Evolutionary conservation across 2,797 vertebrate species (phyloP).

Genomic region (Orestias chungarensis): DNA sequence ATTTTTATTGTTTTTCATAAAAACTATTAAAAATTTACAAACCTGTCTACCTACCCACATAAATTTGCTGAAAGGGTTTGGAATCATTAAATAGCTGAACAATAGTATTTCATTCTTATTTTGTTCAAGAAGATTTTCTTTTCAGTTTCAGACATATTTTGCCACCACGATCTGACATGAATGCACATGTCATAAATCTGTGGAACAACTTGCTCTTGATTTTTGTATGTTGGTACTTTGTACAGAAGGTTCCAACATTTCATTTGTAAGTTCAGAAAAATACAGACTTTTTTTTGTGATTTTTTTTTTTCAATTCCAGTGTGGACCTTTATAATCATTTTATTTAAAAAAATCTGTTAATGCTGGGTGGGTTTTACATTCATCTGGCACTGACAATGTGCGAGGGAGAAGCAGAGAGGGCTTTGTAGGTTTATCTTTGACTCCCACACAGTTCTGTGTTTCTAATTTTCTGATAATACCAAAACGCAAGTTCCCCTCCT

Average conservation of each 20-base stretch:
- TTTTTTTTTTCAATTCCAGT: slow-evolving; percentile 37
- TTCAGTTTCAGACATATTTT: slow-evolving; percentile 57
- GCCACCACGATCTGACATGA: slow-evolving; percentile 33
- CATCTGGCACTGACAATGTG: slow-evolving; percentile 74
- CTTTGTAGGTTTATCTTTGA: slow-evolving; percentile 78
- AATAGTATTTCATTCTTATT: slow-evolving; percentile 21
- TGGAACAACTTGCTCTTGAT: slow-evolving; percentile 35
- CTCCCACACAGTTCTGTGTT: slow-evolving; percentile 76
- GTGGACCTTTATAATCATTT: slow-evolving; percentile 54
- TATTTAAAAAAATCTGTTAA: slow-evolving; percentile 72
- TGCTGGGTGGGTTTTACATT: slow-evolving; percentile 74
- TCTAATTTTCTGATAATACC: slow-evolving; percentile 86
- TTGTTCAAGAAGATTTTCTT: slow-evolving; percentile 39
- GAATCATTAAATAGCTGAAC: slow-evolving; percentile 24
- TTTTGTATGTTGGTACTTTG: neutral
- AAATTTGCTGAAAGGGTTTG: slow-evolving; percentile 26
- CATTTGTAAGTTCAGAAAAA: slow-evolving; percentile 43
- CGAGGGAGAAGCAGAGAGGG: slow-evolving; percentile 64
- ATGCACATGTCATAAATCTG: slow-evolving; percentile 35
- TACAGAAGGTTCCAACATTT: slow-evolving; percentile 1
- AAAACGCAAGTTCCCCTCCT: slow-evolving; percentile 64
- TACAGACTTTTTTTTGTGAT: slow-evolving; percentile 1
- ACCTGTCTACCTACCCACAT: neutral
- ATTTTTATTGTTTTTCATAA: slow-evolving; percentile 11
- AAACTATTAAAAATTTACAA: slow-evolving; percentile 26